Percentiles rank a stretch among this genome's conserved stretches.
These are phyloP conservation scores for Drosophila lacicola DNA, from an alignment of 2,888 invertebrate genomes.

Conservation along the genomic window DNA sequence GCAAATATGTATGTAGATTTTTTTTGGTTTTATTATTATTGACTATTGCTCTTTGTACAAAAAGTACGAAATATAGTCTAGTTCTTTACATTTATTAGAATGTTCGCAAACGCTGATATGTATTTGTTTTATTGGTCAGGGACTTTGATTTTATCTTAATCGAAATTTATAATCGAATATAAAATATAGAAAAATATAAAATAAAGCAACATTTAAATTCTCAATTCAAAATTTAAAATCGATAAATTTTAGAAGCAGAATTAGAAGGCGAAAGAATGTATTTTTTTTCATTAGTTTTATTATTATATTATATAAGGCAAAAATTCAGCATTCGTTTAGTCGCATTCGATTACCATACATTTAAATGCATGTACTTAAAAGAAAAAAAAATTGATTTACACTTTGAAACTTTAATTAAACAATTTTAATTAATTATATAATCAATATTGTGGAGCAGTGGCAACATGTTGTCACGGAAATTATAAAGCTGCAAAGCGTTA, in stretches of 20 bases:
- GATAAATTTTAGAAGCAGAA: too few relatives aligned
- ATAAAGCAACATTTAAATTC: not conserved
- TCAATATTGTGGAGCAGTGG: conserved; percentile 3
- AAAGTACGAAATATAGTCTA: not conserved
- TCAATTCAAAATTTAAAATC: too few relatives aligned
- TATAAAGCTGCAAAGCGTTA: conserved; percentile 8
- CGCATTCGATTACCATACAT: not conserved
- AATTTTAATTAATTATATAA: conserved; percentile 26
- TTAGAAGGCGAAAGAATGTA: too few relatives aligned
- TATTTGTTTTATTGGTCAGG: conserved; percentile 4
- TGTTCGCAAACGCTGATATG: not conserved
- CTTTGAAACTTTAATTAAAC: conserved; percentile 7
- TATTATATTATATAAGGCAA: too few relatives aligned
- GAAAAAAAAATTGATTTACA: not conserved
- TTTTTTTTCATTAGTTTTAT: too few relatives aligned
- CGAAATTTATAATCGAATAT: not conserved
- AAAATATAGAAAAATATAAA: not conserved
- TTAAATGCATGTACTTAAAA: conserved; percentile 1
- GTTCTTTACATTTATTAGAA: conserved; percentile 19
- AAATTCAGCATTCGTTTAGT: not conserved
- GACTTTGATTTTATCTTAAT: not conserved
- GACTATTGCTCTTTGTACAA: conserved; percentile 15
- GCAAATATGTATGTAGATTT: conserved; percentile 21
- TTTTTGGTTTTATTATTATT: conserved; percentile 3
- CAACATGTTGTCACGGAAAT: conserved; percentile 24